phyloP scores from a whole-genome alignment of 2,113 vertebrate genomes.

The Poeciliopsis occidentalis region DNA sequence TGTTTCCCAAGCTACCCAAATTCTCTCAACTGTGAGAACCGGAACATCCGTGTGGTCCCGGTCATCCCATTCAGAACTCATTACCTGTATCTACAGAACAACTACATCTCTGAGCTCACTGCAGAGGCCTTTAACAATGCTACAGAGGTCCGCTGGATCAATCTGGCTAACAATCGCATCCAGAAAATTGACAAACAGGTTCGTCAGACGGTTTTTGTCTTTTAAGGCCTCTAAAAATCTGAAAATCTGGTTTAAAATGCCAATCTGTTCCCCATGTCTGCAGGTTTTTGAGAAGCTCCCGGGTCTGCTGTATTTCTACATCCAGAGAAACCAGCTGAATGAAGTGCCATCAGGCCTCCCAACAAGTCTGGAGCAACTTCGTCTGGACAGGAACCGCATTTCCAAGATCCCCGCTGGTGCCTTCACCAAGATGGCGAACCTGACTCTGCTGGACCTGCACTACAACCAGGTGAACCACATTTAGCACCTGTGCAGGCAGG shows the following conservation, averaged over 20 bases:
- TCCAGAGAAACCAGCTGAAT: slow-evolving; percentile 89
- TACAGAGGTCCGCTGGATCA: slow-evolving; percentile 89
- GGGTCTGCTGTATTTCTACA: slow-evolving; percentile 89
- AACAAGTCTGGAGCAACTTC: slow-evolving; percentile 88
- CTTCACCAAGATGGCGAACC: slow-evolving; percentile 89
- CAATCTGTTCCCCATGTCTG: background rate
- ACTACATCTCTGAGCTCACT: slow-evolving; percentile 90
- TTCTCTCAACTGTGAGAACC: slow-evolving; percentile 95
- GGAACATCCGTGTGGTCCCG: slow-evolving; percentile 91
- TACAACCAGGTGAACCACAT: slow-evolving; percentile 84
- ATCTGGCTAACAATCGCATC: slow-evolving; percentile 95
- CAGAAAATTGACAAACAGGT: slow-evolving; percentile 85
- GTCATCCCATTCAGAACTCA: slow-evolving; percentile 87
- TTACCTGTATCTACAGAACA: slow-evolving; percentile 97
- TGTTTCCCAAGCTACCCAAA: slow-evolving; percentile 89
- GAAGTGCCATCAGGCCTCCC: slow-evolving; percentile 91
- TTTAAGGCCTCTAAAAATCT: background rate
- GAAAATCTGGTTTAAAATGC: background rate
- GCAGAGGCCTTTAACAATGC: slow-evolving; percentile 91
- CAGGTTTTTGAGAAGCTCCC: slow-evolving; percentile 88
- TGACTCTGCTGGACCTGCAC: slow-evolving; percentile 92
- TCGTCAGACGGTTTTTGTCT: background rate
- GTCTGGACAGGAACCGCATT: slow-evolving; percentile 91
- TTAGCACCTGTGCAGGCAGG: background rate
- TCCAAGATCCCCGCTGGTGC: slow-evolving; percentile 87